Evolutionary conservation across 1,140 invertebrate species (phyloP), one percentile per base, ranked within the genome.

Genomic region (Drosophila murphyi): DNA sequence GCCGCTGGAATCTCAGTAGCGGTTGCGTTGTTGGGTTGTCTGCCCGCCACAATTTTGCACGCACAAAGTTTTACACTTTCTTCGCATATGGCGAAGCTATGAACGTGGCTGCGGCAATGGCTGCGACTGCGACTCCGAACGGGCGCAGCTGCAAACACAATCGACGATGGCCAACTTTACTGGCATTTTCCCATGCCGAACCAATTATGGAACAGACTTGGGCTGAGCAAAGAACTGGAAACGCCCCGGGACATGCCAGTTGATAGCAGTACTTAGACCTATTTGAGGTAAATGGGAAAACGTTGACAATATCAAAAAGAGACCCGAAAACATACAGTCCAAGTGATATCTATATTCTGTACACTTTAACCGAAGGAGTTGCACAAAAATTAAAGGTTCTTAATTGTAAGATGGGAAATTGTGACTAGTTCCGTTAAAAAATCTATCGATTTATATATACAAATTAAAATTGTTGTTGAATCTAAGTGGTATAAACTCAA

Each of bases 151-250:
- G 83, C 77, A 52, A 61, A 48, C 63, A 41, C 69, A 80, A 56
- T 54, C 70, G 74, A 35, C 65, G 51, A 63, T 52, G 78, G 51
- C 67, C 79, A 87, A 88, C 72, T 88, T 88, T 88, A 80, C 85
- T 83, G 85, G 83, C 80, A 72, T 89, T 88, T 88, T 88, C 83
- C 80, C 80, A 80, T 89, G 83, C 67, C 72, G 70, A 88, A 88
- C 83, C 78, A 88, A 88, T 87, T 83, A 78, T 65, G 62, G 80
- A 59, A 57, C 50, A 57, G 70, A 43, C 54, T 12, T 50, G 32
- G 47, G 59, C 4, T 28, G 47, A 20, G 28, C 7, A 6, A 8
- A 61, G 52, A 39, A 64, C 76, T 77, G 64, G 45, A 69, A 69
- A 70, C 72, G 78, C 69, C 55, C 63, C 76, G 55, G 70, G 67